Evolutionary conservation across 2,113 vertebrate genomes (phyloP).

Genomic region (Cryptotis parvus): DNA sequence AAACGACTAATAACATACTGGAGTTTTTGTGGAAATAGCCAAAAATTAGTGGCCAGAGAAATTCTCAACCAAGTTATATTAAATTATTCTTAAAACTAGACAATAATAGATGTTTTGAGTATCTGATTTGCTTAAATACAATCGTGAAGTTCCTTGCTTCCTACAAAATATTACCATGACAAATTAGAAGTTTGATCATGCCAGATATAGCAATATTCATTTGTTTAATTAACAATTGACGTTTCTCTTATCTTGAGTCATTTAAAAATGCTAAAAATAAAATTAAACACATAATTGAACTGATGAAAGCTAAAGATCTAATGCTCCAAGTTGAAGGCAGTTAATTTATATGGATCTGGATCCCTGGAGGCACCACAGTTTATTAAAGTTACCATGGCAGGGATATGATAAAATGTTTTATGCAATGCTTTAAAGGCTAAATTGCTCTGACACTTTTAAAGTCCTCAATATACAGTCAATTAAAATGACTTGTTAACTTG

Average conservation of each 20-base stretch:
- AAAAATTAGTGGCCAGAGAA: constrained; percentile 3
- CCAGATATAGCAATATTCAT: constrained; percentile 92
- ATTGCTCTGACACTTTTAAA: constrained; percentile 89
- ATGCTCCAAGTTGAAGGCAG: constrained; percentile 90
- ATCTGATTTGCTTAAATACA: neutral
- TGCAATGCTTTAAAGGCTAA: constrained; percentile 91
- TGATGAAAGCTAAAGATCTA: constrained; percentile 94
- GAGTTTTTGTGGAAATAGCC: constrained; percentile 16
- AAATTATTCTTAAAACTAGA: constrained; percentile 67
- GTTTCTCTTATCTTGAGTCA: constrained; percentile 91
- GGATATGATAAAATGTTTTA: constrained; percentile 95
- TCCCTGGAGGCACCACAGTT: constrained; percentile 94
- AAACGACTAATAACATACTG: constrained; percentile 8
- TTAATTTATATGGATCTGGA: constrained; percentile 94
- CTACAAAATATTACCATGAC: constrained; percentile 91
- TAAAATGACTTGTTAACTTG: constrained; percentile 92
- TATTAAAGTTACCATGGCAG: constrained; percentile 95
- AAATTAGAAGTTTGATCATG: constrained; percentile 92
- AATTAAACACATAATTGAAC: constrained; percentile 99
- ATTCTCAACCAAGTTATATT: neutral
- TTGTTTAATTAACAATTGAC: constrained; percentile 97
- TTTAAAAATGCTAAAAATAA: constrained; percentile 97
- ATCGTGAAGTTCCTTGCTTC: constrained; percentile 84
- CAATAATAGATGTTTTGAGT: constrained; percentile 77
- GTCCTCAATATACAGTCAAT: constrained; percentile 90